Base-by-base conservation (phyloP, 2,797 vertebrate species). In the Aulostomus chinensis region DNA sequence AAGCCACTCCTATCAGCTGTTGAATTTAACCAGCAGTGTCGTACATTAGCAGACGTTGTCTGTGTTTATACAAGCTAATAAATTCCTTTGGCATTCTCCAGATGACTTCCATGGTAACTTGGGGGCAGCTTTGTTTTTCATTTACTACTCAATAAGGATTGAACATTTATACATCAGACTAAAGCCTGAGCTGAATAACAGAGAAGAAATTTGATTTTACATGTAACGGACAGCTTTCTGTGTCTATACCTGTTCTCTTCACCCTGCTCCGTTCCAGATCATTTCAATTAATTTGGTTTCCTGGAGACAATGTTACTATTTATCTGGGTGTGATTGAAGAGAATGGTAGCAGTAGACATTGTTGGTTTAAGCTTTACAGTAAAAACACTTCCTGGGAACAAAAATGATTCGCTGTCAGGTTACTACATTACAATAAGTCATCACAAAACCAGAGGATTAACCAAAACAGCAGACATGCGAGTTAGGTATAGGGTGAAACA, bases 271-370 rank as follows among this genome's bases (percentile, higher is more conserved):
- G 34, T 73, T 76, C 65, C 82, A 86, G 48, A 81, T 72, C 3
- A 78, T 76, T 84, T 87, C 63, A 83, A 80, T 84, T 76, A 67
- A 83, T 80, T 81, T 73, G 69, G 84, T 87, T 80, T 78, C 86
- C 81, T 74, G 47, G 86, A 88, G 71, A 90, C 86, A 72, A 82
- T 82, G 81, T 87, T 88, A 57, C 71, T 88, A 82, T 88, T 88
- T 88, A 78, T 75, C 52, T 75, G 76, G 82, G 82, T 63, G 84
- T 85, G 84, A 61, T 75, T 52, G 53, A 25, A 20, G 13, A 54
- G 36, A 40, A 39, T 33, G 32, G 65, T 41, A 78, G 61, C 40
- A 66, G 70, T 22, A 78, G 62, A 63, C 60, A 72, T 62, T 86
- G 81, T 84, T 87, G 62, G 67, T 85, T 80, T 84, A 85, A 83